A percentile compares a stretch with the other conserved stretches of the same genome.
Conservation (phyloP, 2,113 vertebrate genomes). For the Caracal caracal region DNA sequence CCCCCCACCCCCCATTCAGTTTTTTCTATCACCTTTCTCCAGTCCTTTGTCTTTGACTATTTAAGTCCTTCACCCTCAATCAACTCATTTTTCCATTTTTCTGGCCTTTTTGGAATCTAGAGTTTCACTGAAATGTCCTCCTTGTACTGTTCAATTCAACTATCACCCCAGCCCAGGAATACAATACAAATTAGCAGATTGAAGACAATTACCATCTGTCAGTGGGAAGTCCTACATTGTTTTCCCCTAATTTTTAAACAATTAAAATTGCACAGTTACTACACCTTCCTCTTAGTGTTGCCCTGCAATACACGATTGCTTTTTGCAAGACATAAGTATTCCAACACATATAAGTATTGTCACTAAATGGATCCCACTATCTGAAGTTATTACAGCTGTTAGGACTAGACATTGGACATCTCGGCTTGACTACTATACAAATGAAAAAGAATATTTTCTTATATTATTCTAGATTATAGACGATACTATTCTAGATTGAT, state of each 20-base stretch:
- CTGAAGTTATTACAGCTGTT: conserved; percentile 31
- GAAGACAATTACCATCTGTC: conserved; percentile 42
- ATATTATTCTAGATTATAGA: no score
- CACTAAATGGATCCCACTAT: background rate
- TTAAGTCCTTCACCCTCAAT: background rate
- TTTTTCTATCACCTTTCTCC: background rate
- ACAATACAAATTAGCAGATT: background rate
- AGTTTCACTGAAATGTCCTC: conserved; percentile 25
- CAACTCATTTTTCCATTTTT: background rate
- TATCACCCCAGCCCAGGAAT: background rate
- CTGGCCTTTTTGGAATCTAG: background rate
- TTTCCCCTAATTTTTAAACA: conserved; percentile 55
- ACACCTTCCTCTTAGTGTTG: conserved; percentile 26
- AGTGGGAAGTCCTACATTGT: background rate
- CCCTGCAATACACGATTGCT: background rate
- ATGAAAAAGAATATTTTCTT: background rate
- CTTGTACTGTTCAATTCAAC: background rate
- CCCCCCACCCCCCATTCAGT: background rate
- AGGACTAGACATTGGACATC: background rate
- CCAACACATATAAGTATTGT: background rate
- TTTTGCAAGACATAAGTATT: conserved; percentile 1
- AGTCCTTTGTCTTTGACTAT: background rate
- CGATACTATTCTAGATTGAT: background rate
- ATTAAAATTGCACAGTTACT: conserved; percentile 46
- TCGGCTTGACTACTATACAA: conserved; percentile 8